These are phyloP conservation scores for Loripinus fragilis DNA, from an alignment of 2,888 invertebrate species.

Conservation along the genomic window DNA sequence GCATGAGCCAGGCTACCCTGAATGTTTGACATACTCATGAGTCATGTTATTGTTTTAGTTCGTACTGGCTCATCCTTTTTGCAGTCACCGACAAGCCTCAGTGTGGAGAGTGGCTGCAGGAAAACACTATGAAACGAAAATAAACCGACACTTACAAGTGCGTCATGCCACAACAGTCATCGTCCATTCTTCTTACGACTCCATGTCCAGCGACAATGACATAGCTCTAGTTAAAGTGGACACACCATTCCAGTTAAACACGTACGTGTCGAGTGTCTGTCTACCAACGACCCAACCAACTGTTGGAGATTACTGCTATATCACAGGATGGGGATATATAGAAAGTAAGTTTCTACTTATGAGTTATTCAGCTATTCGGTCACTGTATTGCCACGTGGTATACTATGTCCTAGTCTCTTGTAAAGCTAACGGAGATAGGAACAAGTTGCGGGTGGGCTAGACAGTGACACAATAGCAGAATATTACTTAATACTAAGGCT, in stretches of 20 bases:
- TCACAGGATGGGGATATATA: slow-evolving; percentile 75
- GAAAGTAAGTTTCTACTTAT: slow-evolving; percentile 55
- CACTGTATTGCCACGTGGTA: too few species aligned
- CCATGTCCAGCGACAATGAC: slow-evolving; percentile 65
- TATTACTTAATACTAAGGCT: too few species aligned
- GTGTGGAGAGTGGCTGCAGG: slow-evolving; percentile 66
- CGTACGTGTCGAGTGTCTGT: slow-evolving; percentile 66
- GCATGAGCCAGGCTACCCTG: too few species aligned
- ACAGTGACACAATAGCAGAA: too few species aligned
- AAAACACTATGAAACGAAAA: slow-evolving; percentile 51
- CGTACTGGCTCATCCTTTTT: not conserved
- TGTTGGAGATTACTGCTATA: slow-evolving; percentile 62
- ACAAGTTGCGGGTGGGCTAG: too few species aligned
- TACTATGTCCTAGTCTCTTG: too few species aligned
- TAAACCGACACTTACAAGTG: slow-evolving; percentile 56
- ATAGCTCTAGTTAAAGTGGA: slow-evolving; percentile 72
- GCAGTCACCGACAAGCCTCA: slow-evolving; percentile 51
- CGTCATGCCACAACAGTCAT: slow-evolving; percentile 55
- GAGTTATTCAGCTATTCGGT: too few species aligned
- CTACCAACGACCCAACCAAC: slow-evolving; percentile 54
- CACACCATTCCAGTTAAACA: slow-evolving; percentile 60
- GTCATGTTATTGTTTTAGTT: too few species aligned
- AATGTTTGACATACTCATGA: too few species aligned
- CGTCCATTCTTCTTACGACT: slow-evolving; percentile 63
- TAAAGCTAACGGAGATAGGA: too few species aligned